A percentile compares a stretch with the other conserved stretches of the same genome.
phyloP scores from a whole-genome alignment of 2,888 invertebrate species.

The Lobophora halterata region DNA sequence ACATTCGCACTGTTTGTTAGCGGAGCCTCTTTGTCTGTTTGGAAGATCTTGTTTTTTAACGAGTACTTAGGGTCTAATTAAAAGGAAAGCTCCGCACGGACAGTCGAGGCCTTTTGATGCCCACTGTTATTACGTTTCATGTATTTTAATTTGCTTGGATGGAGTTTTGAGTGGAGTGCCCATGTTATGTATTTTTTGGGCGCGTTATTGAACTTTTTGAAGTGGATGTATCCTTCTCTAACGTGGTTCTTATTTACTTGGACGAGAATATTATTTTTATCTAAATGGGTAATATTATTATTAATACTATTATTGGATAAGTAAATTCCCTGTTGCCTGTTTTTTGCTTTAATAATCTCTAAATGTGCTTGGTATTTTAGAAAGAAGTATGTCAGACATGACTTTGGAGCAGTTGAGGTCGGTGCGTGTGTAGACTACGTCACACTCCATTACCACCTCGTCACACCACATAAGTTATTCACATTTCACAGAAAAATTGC shows the following conservation, averaged over 20 bases:
- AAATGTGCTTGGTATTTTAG: neutral
- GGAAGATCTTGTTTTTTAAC: slow-evolving; percentile 79
- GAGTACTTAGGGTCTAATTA: slow-evolving; percentile 80
- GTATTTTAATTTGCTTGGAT: slow-evolving; percentile 76
- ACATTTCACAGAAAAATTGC: neutral
- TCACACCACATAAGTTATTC: neutral
- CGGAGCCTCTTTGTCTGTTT: slow-evolving; percentile 71
- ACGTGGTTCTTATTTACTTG: slow-evolving; percentile 38
- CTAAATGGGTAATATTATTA: too few relatives aligned
- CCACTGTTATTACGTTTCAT: slow-evolving; percentile 75
- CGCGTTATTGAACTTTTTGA: slow-evolving; percentile 57
- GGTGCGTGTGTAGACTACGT: slow-evolving; percentile 5
- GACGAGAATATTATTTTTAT: too few relatives aligned
- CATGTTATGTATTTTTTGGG: slow-evolving; percentile 56
- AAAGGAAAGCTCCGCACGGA: slow-evolving; percentile 76
- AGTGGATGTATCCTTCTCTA: slow-evolving; percentile 49
- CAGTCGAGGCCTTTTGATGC: slow-evolving; percentile 78
- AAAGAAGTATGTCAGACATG: neutral
- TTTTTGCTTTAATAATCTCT: too few relatives aligned
- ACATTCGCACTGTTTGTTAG: slow-evolving; percentile 77
- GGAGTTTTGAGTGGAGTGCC: slow-evolving; percentile 66
- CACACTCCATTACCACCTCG: slow-evolving; percentile 11
- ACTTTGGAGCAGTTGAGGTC: slow-evolving; percentile 1
- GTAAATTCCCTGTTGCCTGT: too few relatives aligned
- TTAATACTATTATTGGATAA: too few relatives aligned